Percentiles rank a stretch among this genome's conserved stretches.
Conservation (phyloP, 1,140 invertebrate genomes). For the Zaprionus africanus region DNA sequence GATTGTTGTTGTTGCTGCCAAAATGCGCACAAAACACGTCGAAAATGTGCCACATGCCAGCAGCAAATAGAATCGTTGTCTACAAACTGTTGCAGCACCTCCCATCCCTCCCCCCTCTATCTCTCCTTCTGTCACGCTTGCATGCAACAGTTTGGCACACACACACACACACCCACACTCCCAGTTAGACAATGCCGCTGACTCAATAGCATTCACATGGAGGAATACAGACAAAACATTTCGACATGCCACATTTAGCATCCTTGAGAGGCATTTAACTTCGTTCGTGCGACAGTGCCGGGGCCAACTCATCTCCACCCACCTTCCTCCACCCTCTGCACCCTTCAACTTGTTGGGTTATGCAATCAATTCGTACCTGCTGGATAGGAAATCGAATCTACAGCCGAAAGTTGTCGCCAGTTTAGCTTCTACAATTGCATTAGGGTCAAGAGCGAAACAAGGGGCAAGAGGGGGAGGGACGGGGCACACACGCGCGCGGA, state of each 20-base stretch:
- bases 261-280: conserved; percentile 81
- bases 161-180: conserved; percentile 19
- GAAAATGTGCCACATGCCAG: conserved; percentile 83
- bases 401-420: conserved; percentile 2
- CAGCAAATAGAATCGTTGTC: conserved; percentile 55
- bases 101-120: neutral
- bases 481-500: conserved; percentile 7
- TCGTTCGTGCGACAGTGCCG: conserved; percentile 43
- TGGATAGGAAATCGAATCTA: conserved; percentile 56
- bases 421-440: conserved; percentile 36
- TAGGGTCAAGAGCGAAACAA: conserved; percentile 69
- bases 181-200: conserved; percentile 61
- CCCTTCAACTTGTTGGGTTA: conserved; percentile 33
- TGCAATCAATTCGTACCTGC: conserved; percentile 46
- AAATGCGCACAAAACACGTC: conserved; percentile 82
- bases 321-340: neutral
- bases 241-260: conserved; percentile 80
- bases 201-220: conserved; percentile 61
- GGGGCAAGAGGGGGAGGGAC: neutral
- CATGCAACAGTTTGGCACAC: conserved; percentile 74
- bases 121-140: conserved; percentile 42
- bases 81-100: conserved; percentile 22
- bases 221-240: conserved; percentile 73
- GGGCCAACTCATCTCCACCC: too few relatives aligned
- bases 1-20: conserved; percentile 56